Evolutionary conservation across 2,113 vertebrate species (phyloP), one percentile per base, ranked within the genome.

Genomic region (Bufo gargarizans): DNA sequence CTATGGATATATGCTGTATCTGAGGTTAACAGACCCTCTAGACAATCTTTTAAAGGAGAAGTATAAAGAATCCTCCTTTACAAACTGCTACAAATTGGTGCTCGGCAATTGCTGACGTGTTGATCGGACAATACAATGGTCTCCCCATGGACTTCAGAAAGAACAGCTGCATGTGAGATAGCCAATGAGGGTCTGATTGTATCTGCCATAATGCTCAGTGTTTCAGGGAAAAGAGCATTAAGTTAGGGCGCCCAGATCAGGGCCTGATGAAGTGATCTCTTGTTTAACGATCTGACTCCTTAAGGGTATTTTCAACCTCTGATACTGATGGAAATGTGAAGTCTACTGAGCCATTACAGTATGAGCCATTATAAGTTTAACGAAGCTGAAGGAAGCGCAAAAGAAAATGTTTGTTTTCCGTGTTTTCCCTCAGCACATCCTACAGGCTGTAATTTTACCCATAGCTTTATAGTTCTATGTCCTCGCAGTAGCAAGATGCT

Each of bases 151-250:
- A 89, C 90, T 94, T 89, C 90, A 0, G 12, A 81, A 92, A 91
- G 94, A 93, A 92, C 91, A 94, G 92, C 93, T 91, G 88, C 89
- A 6, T 92, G 92, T 93, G 93, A 94, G 92, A 92, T 91, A 94
- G 88, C 88, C 90, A 89, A 91, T 83, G 91, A 93, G 90, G 90
- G 89, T 93, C 94, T 93, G 92, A 92, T 93, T 92, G 91, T 91
- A 91, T 91, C 91, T 91, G 91, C 89, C 91, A 91, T 94, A 91
- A 92, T 89, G 90, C 91, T 86, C 90, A 74, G 58, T 16, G 50
- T 89, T 89, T 89, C 87, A 93, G 94, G 92, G 77, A 92, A 92
- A 91, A 91, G 91, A 92, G 89, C 92, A 91, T 92, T 93, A 94
- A 93, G 92, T 87, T 88, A 91, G 90, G 90, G 91, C 90, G 71